Conservation (phyloP, 2,797 vertebrate genomes). For the Bovichtus variegatus region DNA sequence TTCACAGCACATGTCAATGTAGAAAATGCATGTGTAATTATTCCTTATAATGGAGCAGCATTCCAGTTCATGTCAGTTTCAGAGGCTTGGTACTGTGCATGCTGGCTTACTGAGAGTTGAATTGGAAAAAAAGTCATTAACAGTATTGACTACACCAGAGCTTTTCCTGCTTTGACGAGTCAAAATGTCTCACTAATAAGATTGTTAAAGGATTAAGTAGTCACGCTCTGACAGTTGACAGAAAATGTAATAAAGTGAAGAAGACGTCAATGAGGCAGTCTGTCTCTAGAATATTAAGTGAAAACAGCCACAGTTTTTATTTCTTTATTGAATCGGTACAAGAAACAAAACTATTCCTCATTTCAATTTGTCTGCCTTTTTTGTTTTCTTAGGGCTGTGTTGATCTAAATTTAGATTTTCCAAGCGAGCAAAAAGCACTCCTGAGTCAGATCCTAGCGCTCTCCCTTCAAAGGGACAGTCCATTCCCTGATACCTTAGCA, state of each 20-base stretch:
- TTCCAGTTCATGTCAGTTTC: background rate
- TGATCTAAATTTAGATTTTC: slow-evolving; percentile 63
- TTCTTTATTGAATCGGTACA: slow-evolving; percentile 8
- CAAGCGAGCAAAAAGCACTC: slow-evolving; percentile 90
- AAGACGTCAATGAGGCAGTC: background rate
- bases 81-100: background rate
- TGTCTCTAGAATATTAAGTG: background rate
- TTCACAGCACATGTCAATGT: background rate
- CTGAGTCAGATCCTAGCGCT: slow-evolving; percentile 86
- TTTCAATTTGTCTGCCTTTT: slow-evolving; percentile 46
- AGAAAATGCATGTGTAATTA: background rate
- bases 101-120: background rate
- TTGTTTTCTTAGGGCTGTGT: slow-evolving; percentile 57
- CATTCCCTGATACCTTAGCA: slow-evolving; percentile 82
- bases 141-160: background rate
- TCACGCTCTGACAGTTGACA: background rate
- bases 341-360: background rate
- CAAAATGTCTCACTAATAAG: background rate
- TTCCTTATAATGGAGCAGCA: background rate
- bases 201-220: background rate
- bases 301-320: background rate
- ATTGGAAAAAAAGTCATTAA: background rate
- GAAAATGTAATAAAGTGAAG: background rate
- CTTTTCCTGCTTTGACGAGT: too few relatives aligned
- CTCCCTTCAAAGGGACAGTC: slow-evolving; percentile 90